Evolutionary conservation across 2,888 invertebrate species (phyloP).

Genomic region (Zeuzera pyrina): DNA sequence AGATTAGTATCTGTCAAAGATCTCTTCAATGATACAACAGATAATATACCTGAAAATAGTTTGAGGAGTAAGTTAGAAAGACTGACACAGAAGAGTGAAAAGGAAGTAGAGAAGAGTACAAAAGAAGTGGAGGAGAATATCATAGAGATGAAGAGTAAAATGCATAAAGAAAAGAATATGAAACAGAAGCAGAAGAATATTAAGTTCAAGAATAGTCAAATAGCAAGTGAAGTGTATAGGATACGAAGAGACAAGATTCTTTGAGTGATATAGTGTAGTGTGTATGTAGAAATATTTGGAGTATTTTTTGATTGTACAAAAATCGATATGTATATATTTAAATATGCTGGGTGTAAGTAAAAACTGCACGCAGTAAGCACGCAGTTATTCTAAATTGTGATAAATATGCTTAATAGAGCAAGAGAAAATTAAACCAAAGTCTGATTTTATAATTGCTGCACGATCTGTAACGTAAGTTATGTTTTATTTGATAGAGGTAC

Average conservation of each 20-base stretch:
- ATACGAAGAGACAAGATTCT: slow-evolving; percentile 57
- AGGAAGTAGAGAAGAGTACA: slow-evolving; percentile 24
- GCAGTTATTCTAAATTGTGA: too few relatives aligned
- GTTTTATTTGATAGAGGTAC: too few relatives aligned
- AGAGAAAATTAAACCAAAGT: too few relatives aligned
- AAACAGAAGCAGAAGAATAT: slow-evolving; percentile 28
- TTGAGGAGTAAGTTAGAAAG: slow-evolving; percentile 25
- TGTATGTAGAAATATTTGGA: too few relatives aligned
- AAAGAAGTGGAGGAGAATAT: slow-evolving; percentile 26
- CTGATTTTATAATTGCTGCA: too few relatives aligned
- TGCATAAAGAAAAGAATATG: slow-evolving; percentile 11
- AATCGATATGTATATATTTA: too few relatives aligned
- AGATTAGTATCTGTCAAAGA: slow-evolving; percentile 77
- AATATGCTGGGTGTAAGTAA: too few relatives aligned
- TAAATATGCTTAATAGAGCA: too few relatives aligned
- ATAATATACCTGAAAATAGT: slow-evolving; percentile 13
- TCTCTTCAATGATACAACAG: slow-evolving; percentile 66
- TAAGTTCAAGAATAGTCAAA: slow-evolving; percentile 59
- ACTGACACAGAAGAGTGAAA: slow-evolving; percentile 26
- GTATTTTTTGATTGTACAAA: too few relatives aligned
- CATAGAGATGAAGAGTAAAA: slow-evolving; percentile 27
- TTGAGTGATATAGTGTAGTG: slow-evolving; percentile 23
- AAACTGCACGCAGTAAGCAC: too few relatives aligned
- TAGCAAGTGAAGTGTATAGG: slow-evolving; percentile 57
- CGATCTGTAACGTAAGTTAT: too few relatives aligned